Evolutionary conservation across 1,140 invertebrate genomes (phyloP).

Genomic region (Drosophila bifasciata): DNA sequence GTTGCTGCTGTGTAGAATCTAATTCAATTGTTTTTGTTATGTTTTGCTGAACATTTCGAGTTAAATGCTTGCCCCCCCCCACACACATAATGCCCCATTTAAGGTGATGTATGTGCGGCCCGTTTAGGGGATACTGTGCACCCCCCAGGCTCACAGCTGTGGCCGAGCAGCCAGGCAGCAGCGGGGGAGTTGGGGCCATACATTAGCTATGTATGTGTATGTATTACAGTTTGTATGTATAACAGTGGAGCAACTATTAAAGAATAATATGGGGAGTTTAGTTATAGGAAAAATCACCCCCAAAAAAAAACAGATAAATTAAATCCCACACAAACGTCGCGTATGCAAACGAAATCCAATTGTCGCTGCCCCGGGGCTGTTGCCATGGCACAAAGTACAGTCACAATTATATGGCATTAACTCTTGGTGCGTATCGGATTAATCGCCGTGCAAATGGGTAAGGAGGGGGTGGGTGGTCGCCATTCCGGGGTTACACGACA

Average conservation of each 20-base stretch:
- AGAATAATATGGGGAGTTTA: too few relatives aligned
- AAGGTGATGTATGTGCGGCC: slow-evolving; percentile 66
- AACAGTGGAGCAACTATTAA: too few relatives aligned
- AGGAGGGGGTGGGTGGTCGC: too few relatives aligned
- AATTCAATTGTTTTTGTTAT: slow-evolving; percentile 81
- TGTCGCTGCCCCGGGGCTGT: slow-evolving; percentile 2
- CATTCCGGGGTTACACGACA: background rate
- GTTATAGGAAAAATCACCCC: too few relatives aligned
- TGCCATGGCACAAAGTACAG: slow-evolving; percentile 17
- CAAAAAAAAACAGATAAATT: too few relatives aligned
- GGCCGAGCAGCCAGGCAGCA: background rate
- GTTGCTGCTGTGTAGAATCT: too few relatives aligned
- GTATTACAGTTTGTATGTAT: too few relatives aligned
- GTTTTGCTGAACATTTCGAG: slow-evolving; percentile 64
- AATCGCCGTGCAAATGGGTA: slow-evolving; percentile 7
- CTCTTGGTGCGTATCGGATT: slow-evolving; percentile 30
- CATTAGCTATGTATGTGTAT: background rate
- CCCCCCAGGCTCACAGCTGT: background rate
- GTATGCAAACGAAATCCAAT: too few relatives aligned
- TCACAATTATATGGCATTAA: slow-evolving; percentile 34
- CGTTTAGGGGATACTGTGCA: slow-evolving; percentile 30
- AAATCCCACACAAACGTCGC: too few relatives aligned
- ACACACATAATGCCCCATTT: slow-evolving; percentile 78
- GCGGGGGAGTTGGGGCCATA: background rate
- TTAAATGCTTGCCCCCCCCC: slow-evolving; percentile 76